Conservation (phyloP, 2,888 invertebrate genomes). For the Gari tellinella region DNA sequence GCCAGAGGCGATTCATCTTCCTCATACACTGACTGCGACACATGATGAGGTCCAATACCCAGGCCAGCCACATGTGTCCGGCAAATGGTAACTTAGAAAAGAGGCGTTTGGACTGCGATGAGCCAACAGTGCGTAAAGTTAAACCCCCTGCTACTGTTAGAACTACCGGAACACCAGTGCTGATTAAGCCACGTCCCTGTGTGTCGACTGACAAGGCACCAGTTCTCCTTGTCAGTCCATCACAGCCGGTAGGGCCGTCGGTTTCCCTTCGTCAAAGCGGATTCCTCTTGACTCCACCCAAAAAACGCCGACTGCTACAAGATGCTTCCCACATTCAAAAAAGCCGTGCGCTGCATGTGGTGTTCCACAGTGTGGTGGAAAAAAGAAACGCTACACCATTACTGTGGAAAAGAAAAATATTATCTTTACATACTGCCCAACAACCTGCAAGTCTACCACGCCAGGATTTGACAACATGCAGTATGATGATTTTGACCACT, state of each 20-base stretch:
- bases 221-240: constrained; percentile 4
- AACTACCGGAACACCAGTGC: constrained; percentile 3
- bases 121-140: not conserved
- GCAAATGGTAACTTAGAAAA: too few relatives aligned
- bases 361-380: constrained; percentile 26
- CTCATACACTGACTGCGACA: not conserved
- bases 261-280: too few relatives aligned
- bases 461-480: too few relatives aligned
- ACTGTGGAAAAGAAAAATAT: constrained; percentile 6
- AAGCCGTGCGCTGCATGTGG: constrained; percentile 16
- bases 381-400: constrained; percentile 17
- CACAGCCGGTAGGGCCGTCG: too few relatives aligned
- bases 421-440: constrained; percentile 17
- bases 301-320: not conserved
- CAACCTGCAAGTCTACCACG: too few relatives aligned
- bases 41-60: constrained; percentile 14
- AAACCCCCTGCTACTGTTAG: not conserved
- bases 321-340: not conserved
- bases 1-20: constrained; percentile 12
- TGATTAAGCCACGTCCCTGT: constrained; percentile 8
- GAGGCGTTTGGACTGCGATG: constrained; percentile 20
- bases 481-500: too few relatives aligned
- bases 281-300: not conserved
- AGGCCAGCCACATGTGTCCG: constrained; percentile 5
- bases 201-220: not conserved